Conservation (phyloP, 2,888 invertebrate species). For the Miltochrista miniata region DNA sequence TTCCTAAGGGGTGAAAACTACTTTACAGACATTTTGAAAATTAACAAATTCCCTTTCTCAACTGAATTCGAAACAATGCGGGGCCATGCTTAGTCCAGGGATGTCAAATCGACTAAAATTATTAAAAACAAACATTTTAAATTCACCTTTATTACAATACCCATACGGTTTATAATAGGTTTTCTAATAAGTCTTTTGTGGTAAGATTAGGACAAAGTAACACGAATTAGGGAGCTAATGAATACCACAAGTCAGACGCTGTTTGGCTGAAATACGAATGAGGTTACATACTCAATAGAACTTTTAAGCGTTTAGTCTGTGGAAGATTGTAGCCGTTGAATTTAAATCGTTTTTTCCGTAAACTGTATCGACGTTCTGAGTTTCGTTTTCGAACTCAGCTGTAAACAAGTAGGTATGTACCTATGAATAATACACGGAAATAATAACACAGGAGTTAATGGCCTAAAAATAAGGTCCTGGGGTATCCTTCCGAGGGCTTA, state of each 20-base stretch:
- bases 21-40: slow-evolving; percentile 56
- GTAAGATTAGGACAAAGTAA: slow-evolving; percentile 75
- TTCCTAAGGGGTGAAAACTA: slow-evolving; percentile 38
- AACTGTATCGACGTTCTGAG: too few relatives aligned
- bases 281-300: slow-evolving; percentile 32
- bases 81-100: slow-evolving; percentile 60
- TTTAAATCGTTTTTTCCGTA: too few relatives aligned
- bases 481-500: too few relatives aligned
- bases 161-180: slow-evolving; percentile 39
- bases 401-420: too few relatives aligned
- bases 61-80: slow-evolving; percentile 67
- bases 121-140: slow-evolving; percentile 29
- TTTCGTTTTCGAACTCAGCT: too few relatives aligned
- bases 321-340: slow-evolving; percentile 1
- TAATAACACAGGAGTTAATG: too few relatives aligned
- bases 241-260: slow-evolving; percentile 71
- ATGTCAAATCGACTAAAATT: slow-evolving; percentile 65
- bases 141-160: slow-evolving; percentile 25
- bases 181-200: slow-evolving; percentile 46
- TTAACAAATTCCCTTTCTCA: slow-evolving; percentile 68
- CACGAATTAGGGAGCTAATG: slow-evolving; percentile 77
- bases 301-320: slow-evolving; percentile 13
- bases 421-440: too few relatives aligned
- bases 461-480: too few relatives aligned
- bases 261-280: slow-evolving; percentile 52